Conservation (phyloP, 2,797 vertebrate species). For the Brotogeris chrysoptera region DNA sequence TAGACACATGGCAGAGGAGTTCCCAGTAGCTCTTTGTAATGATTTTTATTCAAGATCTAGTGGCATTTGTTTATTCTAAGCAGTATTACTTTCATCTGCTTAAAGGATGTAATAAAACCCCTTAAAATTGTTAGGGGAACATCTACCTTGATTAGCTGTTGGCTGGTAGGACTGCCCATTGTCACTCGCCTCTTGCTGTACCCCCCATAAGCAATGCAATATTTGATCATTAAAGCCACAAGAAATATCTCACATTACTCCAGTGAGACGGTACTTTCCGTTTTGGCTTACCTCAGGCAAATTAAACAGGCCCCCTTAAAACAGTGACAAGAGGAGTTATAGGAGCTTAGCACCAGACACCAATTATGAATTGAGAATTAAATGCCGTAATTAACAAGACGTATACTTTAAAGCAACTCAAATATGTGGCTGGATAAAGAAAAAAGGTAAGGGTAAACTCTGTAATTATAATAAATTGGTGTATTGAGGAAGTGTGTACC, state of each 20-base stretch:
- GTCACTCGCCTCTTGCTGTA: background rate
- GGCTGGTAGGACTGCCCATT: slow-evolving; percentile 53
- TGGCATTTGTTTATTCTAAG: slow-evolving; percentile 63
- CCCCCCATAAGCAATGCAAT: slow-evolving; percentile 1
- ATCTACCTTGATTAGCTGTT: slow-evolving; percentile 77
- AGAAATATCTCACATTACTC: slow-evolving; percentile 77
- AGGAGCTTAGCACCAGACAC: slow-evolving; percentile 65
- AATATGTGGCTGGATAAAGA: slow-evolving; percentile 79
- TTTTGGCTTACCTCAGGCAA: slow-evolving; percentile 73
- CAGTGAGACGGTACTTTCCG: slow-evolving; percentile 85
- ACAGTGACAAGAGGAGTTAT: slow-evolving; percentile 65
- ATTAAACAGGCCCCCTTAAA: slow-evolving; percentile 75
- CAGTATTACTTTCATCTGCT: slow-evolving; percentile 58
- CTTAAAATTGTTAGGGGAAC: slow-evolving; percentile 77
- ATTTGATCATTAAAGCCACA: slow-evolving; percentile 73
- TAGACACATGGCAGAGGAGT: slow-evolving; percentile 14
- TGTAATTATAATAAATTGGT: slow-evolving; percentile 75
- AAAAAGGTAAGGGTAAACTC: slow-evolving; percentile 76
- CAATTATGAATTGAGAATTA: slow-evolving; percentile 74
- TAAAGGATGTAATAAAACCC: slow-evolving; percentile 74
- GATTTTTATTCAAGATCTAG: slow-evolving; percentile 28
- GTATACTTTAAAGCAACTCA: slow-evolving; percentile 73
- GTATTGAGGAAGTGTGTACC: slow-evolving; percentile 47
- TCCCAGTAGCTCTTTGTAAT: slow-evolving; percentile 44
- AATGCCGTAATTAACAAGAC: slow-evolving; percentile 76